Conservation (phyloP, 2,888 invertebrate species). For the Melanchra persicariae region DNA sequence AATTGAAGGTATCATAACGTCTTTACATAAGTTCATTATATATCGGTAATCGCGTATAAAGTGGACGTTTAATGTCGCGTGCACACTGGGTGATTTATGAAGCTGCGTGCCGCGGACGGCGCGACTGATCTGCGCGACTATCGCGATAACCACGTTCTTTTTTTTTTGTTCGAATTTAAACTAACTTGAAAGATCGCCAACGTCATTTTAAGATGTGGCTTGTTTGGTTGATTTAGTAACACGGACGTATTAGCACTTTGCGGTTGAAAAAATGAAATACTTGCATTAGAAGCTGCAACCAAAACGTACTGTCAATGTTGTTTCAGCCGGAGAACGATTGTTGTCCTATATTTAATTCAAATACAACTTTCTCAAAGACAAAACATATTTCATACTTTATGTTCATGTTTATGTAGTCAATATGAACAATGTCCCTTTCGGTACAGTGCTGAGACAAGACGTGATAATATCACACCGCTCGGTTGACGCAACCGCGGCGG, state of each 20-base stretch:
- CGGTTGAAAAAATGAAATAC: neutral
- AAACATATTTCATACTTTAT: neutral
- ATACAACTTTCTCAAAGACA: conserved; percentile 19
- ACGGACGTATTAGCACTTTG: neutral
- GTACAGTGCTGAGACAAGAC: conserved; percentile 56
- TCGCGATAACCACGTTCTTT: conserved; percentile 42
- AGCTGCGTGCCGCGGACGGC: conserved; percentile 54
- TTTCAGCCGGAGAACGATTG: neutral
- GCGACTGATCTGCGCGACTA: conserved; percentile 51
- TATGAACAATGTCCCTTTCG: conserved; percentile 32
- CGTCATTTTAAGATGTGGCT: conserved; percentile 25
- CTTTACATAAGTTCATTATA: conserved; percentile 80
- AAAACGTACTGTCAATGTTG: neutral
- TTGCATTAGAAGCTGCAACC: neutral
- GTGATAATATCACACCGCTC: conserved; percentile 71
- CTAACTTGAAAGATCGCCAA: conserved; percentile 25
- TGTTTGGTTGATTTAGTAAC: conserved; percentile 18
- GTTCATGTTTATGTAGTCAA: conserved; percentile 5
- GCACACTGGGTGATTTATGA: conserved; percentile 71
- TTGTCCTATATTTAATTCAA: conserved; percentile 14
- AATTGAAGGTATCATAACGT: conserved; percentile 83
- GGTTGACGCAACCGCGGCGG: conserved; percentile 79
- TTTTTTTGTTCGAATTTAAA: conserved; percentile 33
- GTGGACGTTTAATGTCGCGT: conserved; percentile 70
- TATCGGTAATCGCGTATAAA: conserved; percentile 65